Evolutionary conservation across 2,888 invertebrate genomes (phyloP).

Genomic region (Brachynemurus nebulosus): DNA sequence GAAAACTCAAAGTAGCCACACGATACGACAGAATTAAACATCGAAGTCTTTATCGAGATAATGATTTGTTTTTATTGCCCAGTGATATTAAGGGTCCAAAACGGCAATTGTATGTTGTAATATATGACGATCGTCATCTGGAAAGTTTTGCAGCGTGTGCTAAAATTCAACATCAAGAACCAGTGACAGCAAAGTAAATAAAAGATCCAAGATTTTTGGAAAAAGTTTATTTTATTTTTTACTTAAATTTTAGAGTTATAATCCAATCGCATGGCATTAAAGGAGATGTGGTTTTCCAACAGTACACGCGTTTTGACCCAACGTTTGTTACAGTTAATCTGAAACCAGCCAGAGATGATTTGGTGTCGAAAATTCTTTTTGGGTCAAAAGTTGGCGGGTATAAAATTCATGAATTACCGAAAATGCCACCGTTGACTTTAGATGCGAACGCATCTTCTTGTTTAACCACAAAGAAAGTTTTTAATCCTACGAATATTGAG

Average conservation of each 20-base stretch:
- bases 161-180: slow-evolving; percentile 53
- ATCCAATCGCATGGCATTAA: slow-evolving; percentile 66
- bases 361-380: slow-evolving; percentile 57
- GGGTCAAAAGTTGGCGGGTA: slow-evolving; percentile 59
- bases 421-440: slow-evolving; percentile 32
- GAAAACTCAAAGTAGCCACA: slow-evolving; percentile 56
- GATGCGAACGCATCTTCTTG: slow-evolving; percentile 36
- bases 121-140: slow-evolving; percentile 61
- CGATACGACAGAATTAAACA: slow-evolving; percentile 40
- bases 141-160: slow-evolving; percentile 74
- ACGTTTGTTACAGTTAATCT: slow-evolving; percentile 64
- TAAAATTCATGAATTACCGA: slow-evolving; percentile 57
- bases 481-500: slow-evolving; percentile 53
- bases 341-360: slow-evolving; percentile 46
- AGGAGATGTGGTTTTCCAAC: slow-evolving; percentile 63
- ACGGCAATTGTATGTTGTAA: slow-evolving; percentile 63
- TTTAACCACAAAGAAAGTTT: slow-evolving; percentile 55
- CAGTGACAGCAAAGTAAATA: slow-evolving; percentile 57
- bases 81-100: slow-evolving; percentile 62
- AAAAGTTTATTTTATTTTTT: background rate
- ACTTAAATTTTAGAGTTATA: slow-evolving; percentile 40
- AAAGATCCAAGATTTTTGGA: background rate
- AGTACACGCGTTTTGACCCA: slow-evolving; percentile 72
- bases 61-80: slow-evolving; percentile 53
- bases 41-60: slow-evolving; percentile 51